phyloP scores from a whole-genome alignment of 2,113 vertebrate genomes.

The Sisor rabdophorus region DNA sequence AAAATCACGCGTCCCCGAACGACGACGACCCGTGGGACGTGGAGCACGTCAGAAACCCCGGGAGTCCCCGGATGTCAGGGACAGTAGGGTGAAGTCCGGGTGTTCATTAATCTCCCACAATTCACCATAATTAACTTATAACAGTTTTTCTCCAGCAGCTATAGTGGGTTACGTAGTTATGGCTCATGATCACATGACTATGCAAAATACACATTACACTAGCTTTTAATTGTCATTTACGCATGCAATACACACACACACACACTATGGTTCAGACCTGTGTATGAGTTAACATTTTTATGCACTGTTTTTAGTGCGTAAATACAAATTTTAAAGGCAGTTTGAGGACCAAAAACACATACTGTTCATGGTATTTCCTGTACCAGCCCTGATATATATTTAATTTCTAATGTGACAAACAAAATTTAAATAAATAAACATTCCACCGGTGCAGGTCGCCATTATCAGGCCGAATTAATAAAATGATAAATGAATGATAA shows the following conservation, averaged over 20 bases:
- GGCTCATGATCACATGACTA: not conserved
- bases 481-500: constrained; percentile 43
- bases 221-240: too few relatives aligned
- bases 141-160: not conserved
- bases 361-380: too few relatives aligned
- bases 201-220: not conserved
- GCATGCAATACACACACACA: not conserved
- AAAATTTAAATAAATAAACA: too few relatives aligned
- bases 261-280: not conserved
- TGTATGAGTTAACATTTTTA: not conserved
- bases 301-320: too few relatives aligned
- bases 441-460: too few relatives aligned
- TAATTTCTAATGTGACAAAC: constrained; percentile 42
- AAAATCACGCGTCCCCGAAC: constrained; percentile 62
- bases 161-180: not conserved
- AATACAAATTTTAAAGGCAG: not conserved
- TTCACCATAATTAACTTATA: not conserved
- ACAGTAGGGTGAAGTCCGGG: constrained; percentile 49
- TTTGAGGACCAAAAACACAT: not conserved
- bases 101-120: not conserved
- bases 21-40: constrained; percentile 75
- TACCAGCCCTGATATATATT: constrained; percentile 7
- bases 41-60: constrained; percentile 56
- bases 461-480: constrained; percentile 55
- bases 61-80: constrained; percentile 67